Conservation (phyloP, 2,888 invertebrate species). For the Ectemnius lituratus region DNA sequence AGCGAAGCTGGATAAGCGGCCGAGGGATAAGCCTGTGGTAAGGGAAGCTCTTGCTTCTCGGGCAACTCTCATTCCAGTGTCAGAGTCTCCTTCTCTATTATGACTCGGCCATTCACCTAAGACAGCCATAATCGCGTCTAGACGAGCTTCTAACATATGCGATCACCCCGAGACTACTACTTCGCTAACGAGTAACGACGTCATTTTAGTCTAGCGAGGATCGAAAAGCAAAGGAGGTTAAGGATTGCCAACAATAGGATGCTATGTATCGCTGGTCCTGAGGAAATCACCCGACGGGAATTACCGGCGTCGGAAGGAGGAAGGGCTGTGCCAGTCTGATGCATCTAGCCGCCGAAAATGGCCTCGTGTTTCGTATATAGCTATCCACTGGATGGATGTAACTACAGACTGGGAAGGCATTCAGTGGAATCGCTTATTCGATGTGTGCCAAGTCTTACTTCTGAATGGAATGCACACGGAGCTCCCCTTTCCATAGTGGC, state of each 20-base stretch:
- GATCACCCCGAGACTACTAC: slow-evolving; percentile 35
- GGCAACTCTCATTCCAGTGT: not conserved
- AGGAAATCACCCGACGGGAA: no score
- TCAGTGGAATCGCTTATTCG: slow-evolving; percentile 48
- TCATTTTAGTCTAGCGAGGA: not conserved
- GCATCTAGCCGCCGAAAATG: not conserved
- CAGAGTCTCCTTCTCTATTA: slow-evolving; percentile 28
- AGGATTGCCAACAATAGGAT: no score
- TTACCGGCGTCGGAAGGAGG: not conserved
- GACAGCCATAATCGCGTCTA: slow-evolving; percentile 34
- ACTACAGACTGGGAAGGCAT: slow-evolving; percentile 30
- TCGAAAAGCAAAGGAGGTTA: slow-evolving; percentile 16
- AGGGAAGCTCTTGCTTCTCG: not conserved
- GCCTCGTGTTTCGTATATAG: not conserved
- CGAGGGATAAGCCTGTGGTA: not conserved
- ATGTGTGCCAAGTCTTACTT: slow-evolving; percentile 21
- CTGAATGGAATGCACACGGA: slow-evolving; percentile 27
- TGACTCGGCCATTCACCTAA: slow-evolving; percentile 12
- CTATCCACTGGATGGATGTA: slow-evolving; percentile 17
- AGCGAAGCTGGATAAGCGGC: not conserved
- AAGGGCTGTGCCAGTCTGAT: not conserved
- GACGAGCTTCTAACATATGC: slow-evolving; percentile 46
- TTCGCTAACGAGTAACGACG: slow-evolving; percentile 44
- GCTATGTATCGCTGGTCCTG: no score
- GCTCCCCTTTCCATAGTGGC: not conserved